Conservation (phyloP, 1,140 invertebrate genomes). For the fruit fly (Drosophila melanogaster) region DNA sequence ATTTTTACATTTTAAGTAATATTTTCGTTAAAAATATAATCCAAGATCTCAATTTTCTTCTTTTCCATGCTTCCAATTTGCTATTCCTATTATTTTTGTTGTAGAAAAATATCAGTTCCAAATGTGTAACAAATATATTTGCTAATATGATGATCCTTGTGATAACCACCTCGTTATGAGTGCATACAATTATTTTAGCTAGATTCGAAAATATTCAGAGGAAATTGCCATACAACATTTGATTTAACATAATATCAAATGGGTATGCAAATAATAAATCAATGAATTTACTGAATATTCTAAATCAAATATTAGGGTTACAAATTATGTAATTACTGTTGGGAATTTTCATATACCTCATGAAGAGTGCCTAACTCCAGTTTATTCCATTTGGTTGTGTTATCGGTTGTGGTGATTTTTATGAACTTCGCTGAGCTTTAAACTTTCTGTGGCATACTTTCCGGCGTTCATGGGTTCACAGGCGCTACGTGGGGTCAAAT, state of each 20-base stretch:
- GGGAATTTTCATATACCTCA: slow-evolving; percentile 4
- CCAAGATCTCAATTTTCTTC: too few species aligned
- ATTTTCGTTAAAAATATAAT: too few species aligned
- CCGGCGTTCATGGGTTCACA: slow-evolving; percentile 42
- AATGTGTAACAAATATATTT: neutral
- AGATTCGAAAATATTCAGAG: too few species aligned
- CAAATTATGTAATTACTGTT: neutral
- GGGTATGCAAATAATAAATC: neutral
- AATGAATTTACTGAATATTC: neutral
- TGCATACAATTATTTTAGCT: neutral
- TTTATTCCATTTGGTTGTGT: slow-evolving; percentile 46
- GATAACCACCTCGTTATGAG: neutral
- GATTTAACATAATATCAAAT: neutral
- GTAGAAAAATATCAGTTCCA: neutral
- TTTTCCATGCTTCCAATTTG: too few species aligned
- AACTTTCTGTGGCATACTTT: slow-evolving; percentile 57
- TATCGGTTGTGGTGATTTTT: slow-evolving; percentile 44
- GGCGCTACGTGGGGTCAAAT: slow-evolving; percentile 49
- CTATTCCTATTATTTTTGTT: too few species aligned
- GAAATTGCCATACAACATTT: neutral
- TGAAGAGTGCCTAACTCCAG: slow-evolving; percentile 23
- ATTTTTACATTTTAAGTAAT: too few species aligned
- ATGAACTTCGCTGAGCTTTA: slow-evolving; percentile 50
- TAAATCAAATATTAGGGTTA: neutral
- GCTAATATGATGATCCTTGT: neutral